Percentiles rank a stretch among this genome's conserved stretches.
phyloP scores from a whole-genome alignment of 2,888 invertebrate genomes.

The Drosophila monieri region DNA sequence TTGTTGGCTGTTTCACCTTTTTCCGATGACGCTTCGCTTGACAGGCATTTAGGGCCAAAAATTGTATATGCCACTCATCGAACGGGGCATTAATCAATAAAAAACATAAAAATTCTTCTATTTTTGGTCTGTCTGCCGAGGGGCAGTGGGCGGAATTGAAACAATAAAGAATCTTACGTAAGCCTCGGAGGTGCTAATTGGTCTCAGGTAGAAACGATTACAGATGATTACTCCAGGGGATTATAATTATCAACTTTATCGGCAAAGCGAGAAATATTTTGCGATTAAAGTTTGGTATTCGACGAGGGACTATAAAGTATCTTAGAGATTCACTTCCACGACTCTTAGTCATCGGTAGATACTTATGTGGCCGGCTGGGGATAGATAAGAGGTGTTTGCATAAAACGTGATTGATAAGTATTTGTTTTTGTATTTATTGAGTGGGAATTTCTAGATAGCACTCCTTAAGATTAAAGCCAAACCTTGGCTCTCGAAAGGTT shows the following conservation, averaged over 20 bases:
- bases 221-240: constrained; percentile 20
- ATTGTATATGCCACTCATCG: constrained; percentile 51
- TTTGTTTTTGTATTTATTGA: not conserved
- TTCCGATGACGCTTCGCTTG: constrained; percentile 26
- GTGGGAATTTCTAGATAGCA: not conserved
- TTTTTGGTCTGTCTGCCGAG: constrained; percentile 47
- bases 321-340: not conserved
- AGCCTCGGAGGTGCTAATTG: constrained; percentile 34
- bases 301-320: not conserved
- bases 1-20: constrained; percentile 14
- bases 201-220: constrained; percentile 21
- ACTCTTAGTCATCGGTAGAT: constrained; percentile 43
- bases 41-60: constrained; percentile 12
- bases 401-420: constrained; percentile 56
- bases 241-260: constrained; percentile 23
- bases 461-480: not conserved
- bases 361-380: constrained; percentile 5
- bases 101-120: constrained; percentile 63
- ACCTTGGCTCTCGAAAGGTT: constrained; percentile 14
- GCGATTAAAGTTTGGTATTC: not conserved
- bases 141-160: constrained; percentile 28
- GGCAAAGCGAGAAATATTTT: constrained; percentile 23
- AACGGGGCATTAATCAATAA: constrained; percentile 74
- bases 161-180: constrained; percentile 33
- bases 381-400: constrained; percentile 58